phyloP scores from a whole-genome alignment of 1,140 invertebrate genomes.

The Lasioglossum albipes region DNA sequence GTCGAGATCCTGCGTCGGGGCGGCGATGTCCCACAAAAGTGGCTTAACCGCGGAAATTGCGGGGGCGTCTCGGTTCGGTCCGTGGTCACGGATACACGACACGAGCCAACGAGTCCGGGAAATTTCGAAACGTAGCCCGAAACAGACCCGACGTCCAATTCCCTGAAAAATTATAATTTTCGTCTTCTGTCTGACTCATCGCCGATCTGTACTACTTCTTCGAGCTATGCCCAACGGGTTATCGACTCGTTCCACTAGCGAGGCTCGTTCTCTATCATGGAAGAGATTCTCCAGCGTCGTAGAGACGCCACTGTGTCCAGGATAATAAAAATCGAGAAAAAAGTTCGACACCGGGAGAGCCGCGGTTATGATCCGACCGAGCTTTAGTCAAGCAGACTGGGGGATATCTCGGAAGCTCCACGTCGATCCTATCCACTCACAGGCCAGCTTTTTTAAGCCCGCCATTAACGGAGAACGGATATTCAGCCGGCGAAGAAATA shows the following conservation, averaged over 20 bases:
- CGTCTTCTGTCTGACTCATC: background rate
- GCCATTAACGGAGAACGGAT: background rate
- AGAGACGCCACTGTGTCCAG: background rate
- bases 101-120: too few relatives aligned
- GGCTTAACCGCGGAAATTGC: constrained; percentile 22
- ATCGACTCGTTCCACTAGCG: background rate
- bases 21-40: background rate
- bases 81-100: background rate
- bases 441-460: constrained; percentile 2
- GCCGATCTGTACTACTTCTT: background rate
- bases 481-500: background rate
- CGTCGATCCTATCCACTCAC: constrained; percentile 5
- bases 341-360: background rate
- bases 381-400: constrained; percentile 7
- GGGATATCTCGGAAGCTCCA: constrained; percentile 18
- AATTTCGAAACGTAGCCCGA: too few relatives aligned
- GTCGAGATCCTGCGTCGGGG: background rate
- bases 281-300: background rate
- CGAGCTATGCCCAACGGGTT: background rate
- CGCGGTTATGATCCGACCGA: constrained; percentile 8
- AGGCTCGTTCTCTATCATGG: background rate
- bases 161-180: background rate
- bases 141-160: too few relatives aligned
- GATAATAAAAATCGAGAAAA: background rate
- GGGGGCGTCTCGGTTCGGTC: too few relatives aligned